Evolutionary conservation across 2,888 invertebrate species (phyloP).

Genomic region (Idaea aversata): DNA sequence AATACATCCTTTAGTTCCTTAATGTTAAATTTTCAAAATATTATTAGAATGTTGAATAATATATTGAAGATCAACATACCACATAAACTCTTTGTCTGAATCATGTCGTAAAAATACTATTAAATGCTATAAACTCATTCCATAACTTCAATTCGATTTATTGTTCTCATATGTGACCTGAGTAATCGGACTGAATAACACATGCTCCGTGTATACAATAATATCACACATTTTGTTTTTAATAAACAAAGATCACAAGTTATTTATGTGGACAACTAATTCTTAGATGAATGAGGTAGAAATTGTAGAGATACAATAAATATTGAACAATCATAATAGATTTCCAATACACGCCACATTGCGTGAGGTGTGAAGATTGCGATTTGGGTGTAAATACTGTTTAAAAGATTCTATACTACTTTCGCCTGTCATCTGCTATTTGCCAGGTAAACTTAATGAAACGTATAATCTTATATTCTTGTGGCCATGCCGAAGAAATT

Average conservation of each 20-base stretch:
- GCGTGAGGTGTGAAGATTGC: slow-evolving; percentile 55
- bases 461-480: slow-evolving; percentile 38
- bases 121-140: background rate
- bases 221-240: background rate
- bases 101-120: background rate
- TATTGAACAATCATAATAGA: slow-evolving; percentile 21
- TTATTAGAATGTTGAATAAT: background rate
- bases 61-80: background rate
- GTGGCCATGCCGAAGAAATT: slow-evolving; percentile 33
- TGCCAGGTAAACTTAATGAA: slow-evolving; percentile 37
- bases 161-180: background rate
- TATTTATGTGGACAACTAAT: background rate
- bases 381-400: slow-evolving; percentile 46
- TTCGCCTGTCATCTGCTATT: slow-evolving; percentile 52
- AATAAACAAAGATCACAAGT: background rate
- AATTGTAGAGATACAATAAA: background rate
- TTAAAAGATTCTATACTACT: slow-evolving; percentile 47
- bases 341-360: slow-evolving; percentile 48
- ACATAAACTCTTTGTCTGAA: background rate
- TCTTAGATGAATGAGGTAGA: background rate
- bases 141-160: background rate
- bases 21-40: slow-evolving; percentile 8
- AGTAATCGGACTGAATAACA: background rate
- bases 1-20: slow-evolving; percentile 1
- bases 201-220: background rate